Percentiles rank a stretch among this genome's conserved stretches.
phyloP scores from a whole-genome alignment of 2,888 invertebrate species.

The Druceiella hillmani region DNA sequence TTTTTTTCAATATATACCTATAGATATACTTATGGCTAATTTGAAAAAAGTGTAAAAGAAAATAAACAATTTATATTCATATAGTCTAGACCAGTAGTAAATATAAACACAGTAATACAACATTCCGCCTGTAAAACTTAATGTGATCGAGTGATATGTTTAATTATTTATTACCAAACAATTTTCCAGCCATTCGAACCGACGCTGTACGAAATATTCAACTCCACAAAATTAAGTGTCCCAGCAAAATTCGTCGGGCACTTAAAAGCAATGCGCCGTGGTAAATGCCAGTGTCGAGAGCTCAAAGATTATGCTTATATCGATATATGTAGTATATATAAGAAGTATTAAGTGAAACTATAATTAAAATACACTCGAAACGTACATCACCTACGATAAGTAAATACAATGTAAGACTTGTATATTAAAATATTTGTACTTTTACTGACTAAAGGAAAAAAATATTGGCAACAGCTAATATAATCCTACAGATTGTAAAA shows the following conservation, averaged over 20 bases:
- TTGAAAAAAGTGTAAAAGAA: constrained; percentile 35
- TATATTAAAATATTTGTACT: constrained; percentile 75
- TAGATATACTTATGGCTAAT: constrained; percentile 48
- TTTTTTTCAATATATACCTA: constrained; percentile 26
- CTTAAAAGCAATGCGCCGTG: constrained; percentile 38
- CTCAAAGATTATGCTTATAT: constrained; percentile 46
- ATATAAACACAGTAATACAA: constrained; percentile 34
- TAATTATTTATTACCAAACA: constrained; percentile 46
- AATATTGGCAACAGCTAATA: constrained; percentile 55
- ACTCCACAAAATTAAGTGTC: no score
- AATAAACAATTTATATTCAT: constrained; percentile 45
- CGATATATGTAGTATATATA: no score
- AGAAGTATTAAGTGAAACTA: constrained; percentile 34
- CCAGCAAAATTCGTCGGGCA: no score
- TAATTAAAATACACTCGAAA: constrained; percentile 42
- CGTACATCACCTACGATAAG: constrained; percentile 51
- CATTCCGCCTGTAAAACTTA: constrained; percentile 31
- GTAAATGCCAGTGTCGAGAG: constrained; percentile 43
- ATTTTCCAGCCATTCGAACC: no score
- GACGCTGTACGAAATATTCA: no score
- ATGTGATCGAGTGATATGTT: constrained; percentile 50
- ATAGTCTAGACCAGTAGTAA: no score
- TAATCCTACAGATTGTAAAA: constrained; percentile 48
- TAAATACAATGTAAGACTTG: constrained; percentile 51
- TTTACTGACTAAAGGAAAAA: constrained; percentile 75